Evolutionary conservation across 2,888 invertebrate species (phyloP), one percentile per base, ranked within the genome.

Genomic region (Ramazzottius varieornatus): DNA sequence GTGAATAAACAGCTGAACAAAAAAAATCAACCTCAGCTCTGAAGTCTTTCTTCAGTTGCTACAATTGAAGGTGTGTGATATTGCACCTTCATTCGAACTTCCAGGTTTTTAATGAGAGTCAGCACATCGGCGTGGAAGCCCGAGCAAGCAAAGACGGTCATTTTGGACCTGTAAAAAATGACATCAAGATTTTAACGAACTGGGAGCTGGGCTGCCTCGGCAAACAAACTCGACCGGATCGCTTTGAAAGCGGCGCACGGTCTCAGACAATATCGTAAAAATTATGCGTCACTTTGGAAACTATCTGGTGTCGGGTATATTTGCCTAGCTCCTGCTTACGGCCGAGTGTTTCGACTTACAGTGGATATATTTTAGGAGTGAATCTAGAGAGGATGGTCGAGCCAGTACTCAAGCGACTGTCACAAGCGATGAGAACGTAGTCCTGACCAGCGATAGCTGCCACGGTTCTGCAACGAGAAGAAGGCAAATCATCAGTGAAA

Each of bases 361-460:
- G 54, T 8, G 54, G 54, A 29, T 54, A 54, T 8, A 54, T 54
- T 54, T 54, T 54, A 4, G 54, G 54, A 8, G 54, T 54, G 20
- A 54, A 16, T 4, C 54, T 8, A 54, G 54, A 54, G n/a, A 54
- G 29, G 29, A 54, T 54, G 20, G 54, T 54, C 16, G 54, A 54
- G 8, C 54, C 54, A 24, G 54, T 54, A 24, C 54, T 54, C 20
- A 54, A 29, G 8, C 54, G 54, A 24, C 54, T 54, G 54, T 54
- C 54, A 29, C 54, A n/a, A 4, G 54, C 54, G 29, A 54, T 29
- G 54, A 54, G 54, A 29, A 54, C 54, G 29, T 54, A 54, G 29
- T 54, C 54, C 54, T 54, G 54, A 8, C 54, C 54, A 54, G 54
- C 54, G 24, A 54, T 54, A 24, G 54, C 54, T 54, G 54, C 54